phyloP scores from a whole-genome alignment of 1,140 invertebrate genomes.

The Linepithema humile region DNA sequence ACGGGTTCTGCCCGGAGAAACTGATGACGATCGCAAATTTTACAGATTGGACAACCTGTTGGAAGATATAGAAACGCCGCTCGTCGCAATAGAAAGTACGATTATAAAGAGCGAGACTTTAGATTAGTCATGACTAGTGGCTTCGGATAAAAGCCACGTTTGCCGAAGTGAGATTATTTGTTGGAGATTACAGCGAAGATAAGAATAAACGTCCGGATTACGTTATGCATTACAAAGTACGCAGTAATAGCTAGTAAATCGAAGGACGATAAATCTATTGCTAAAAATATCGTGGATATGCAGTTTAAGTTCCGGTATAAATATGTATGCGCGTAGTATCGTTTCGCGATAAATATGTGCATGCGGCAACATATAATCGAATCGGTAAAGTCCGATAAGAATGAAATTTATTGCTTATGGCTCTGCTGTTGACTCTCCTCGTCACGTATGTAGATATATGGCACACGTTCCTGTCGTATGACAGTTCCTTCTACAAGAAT shows the following conservation, averaged over 20 bases:
- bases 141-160: neutral
- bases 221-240: neutral
- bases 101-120: constrained; percentile 28
- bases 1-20: neutral
- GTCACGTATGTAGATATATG: neutral
- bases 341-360: neutral
- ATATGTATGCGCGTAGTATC: constrained; percentile 15
- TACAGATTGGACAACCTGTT: constrained; percentile 41
- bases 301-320: neutral
- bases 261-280: neutral
- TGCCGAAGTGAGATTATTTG: constrained; percentile 19
- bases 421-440: neutral
- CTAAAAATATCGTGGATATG: neutral
- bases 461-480: neutral
- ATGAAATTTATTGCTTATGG: neutral
- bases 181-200: constrained; percentile 12
- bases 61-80: constrained; percentile 12
- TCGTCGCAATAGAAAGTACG: constrained; percentile 26
- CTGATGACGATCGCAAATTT: constrained; percentile 21
- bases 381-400: neutral
- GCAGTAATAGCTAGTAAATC: constrained; percentile 4
- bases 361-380: neutral
- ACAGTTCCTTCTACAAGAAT: neutral
- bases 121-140: constrained; percentile 14
- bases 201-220: neutral